Percentiles rank a stretch among this genome's conserved stretches.
Conservation (phyloP, 2,113 vertebrate species). For the Macquaria ambigua region DNA sequence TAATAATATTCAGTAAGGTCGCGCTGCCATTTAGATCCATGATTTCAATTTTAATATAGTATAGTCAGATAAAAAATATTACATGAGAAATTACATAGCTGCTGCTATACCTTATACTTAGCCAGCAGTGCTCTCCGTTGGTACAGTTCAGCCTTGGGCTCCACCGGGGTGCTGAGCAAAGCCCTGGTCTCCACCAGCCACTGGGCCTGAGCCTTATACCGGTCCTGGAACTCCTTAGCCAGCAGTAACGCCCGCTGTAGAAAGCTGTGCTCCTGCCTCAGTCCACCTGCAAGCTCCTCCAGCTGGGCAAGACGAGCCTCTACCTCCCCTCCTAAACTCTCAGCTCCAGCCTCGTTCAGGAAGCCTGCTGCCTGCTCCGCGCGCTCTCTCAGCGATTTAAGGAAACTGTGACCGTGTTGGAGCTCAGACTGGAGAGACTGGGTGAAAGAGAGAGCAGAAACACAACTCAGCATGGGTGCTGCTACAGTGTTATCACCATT, state of each 20-base stretch:
- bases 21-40: conserved; percentile 7
- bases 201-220: conserved; percentile 89
- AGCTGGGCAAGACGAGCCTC: conserved; percentile 85
- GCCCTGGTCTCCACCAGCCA: conserved; percentile 90
- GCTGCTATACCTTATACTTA: conserved; percentile 92
- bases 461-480: conserved; percentile 19
- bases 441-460: conserved; percentile 33
- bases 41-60: conserved; percentile 20
- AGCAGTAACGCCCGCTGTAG: conserved; percentile 91
- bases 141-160: conserved; percentile 94
- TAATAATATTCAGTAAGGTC: conserved; percentile 40
- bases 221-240: conserved; percentile 94
- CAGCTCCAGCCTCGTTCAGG: conserved; percentile 87
- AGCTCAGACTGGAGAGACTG: conserved; percentile 88
- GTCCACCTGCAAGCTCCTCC: conserved; percentile 88
- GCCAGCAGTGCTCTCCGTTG: conserved; percentile 96
- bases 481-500: background rate
- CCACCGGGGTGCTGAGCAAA: conserved; percentile 86
- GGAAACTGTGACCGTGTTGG: conserved; percentile 91
- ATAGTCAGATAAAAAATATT: background rate
- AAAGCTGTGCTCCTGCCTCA: conserved; percentile 89
- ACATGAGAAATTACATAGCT: background rate
- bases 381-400: conserved; percentile 93
- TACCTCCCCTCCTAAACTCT: conserved; percentile 88
- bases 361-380: conserved; percentile 88